A percentile compares a stretch with the other conserved stretches of the same genome.
These are phyloP conservation scores for Myotis lucifugus DNA, from an alignment of 2,113 vertebrate genomes.

Conservation along the genomic window DNA sequence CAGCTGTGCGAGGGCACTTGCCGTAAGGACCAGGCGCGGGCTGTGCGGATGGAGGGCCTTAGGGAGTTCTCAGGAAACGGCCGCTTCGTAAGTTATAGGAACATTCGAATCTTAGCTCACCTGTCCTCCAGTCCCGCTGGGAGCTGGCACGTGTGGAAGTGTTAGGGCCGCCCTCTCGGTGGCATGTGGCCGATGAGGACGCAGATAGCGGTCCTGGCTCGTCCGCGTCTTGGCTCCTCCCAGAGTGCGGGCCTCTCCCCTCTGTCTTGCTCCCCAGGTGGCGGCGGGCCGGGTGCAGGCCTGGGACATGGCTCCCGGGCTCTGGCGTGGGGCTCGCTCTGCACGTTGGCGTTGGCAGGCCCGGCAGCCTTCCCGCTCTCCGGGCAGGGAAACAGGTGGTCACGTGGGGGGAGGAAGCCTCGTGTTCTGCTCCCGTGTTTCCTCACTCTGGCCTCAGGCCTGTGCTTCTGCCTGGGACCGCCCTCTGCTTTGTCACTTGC, in stretches of 20 bases:
- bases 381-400: neutral
- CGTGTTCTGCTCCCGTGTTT: fast-evolving
- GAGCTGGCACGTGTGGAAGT: too few species aligned
- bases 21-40: too few species aligned
- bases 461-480: neutral
- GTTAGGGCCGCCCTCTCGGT: too few species aligned
- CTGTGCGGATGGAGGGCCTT: too few species aligned
- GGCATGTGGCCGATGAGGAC: neutral
- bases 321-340: too few species aligned
- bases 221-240: fast-evolving
- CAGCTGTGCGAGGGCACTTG: too few species aligned
- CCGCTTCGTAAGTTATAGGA: too few species aligned
- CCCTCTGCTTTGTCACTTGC: neutral
- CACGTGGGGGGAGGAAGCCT: neutral
- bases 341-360: neutral
- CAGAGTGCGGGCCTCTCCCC: neutral
- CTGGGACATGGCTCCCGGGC: neutral
- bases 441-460: neutral
- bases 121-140: too few species aligned
- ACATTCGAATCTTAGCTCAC: fast-evolving
- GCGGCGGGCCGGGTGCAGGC: neutral
- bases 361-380: too few species aligned
- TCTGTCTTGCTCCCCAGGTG: fast-evolving
- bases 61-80: too few species aligned
- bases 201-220: neutral